Base-by-base conservation (phyloP, 30 jellyfish, hydroid and myxozoan species). In the Chrysaora quinquecirrha region DNA sequence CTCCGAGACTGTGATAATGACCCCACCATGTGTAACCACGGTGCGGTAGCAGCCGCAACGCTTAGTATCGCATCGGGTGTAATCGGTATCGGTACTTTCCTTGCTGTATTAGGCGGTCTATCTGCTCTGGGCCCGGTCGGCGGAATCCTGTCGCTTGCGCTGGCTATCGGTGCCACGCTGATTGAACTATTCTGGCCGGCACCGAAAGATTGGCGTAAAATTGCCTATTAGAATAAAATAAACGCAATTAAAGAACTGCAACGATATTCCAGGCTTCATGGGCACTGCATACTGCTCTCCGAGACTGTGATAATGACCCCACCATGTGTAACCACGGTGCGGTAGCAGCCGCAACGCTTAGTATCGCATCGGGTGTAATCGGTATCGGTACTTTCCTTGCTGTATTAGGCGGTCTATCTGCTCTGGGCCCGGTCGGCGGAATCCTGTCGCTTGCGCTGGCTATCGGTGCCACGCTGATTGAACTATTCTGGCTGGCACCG, bases 141-240 rank as follows among this genome's bases (percentile, higher is more conserved):
- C 0, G 86, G 75, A 25, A 56, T 56, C 54, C 62, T 74, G 3
- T 66, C 78, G n/a, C 32, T 38, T 9, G 79, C 34, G 38, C 80
- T 78, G 16, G 89, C 71, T 16, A 78, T 78, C 6, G 70, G 64
- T 6, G 82, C 89, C 16, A 78, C 89, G 28, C 46, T 78, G 29
- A 78, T 78, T 34, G 82, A 60, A n/a, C 30, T 78, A 16, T 78
- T 78, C 35, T 78, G 43, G 58, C 49, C 62, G 9, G 82, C 89
- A 1, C 79, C 79, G 18, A 28, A 27, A 32, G 73, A 49, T n/a
- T n/a, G n/a, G n/a, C n/a, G n/a, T n/a, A n/a, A n/a, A n/a, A n/a
- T n/a, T n/a, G n/a, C n/a, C n/a, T n/a, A n/a, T n/a, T n/a, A n/a
- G n/a, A n/a, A n/a, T n/a, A n/a, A n/a, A n/a, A n/a, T n/a, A n/a